These are phyloP conservation scores for Naja naja DNA, from an alignment of 2,113 vertebrate genomes.

Conservation along the genomic window DNA sequence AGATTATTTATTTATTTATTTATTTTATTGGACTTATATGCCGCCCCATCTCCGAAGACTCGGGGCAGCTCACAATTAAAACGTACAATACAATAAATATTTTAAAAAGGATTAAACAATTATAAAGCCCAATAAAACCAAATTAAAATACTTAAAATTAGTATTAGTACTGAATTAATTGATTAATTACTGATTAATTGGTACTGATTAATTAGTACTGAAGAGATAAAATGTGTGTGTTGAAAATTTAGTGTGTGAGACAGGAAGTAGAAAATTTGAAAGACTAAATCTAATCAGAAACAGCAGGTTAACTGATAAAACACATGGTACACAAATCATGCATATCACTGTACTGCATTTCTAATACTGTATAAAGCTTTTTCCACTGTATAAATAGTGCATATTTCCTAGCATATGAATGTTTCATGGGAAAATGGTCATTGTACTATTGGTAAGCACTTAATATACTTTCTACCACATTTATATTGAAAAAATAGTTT, in stretches of 20 bases:
- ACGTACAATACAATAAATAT: no score
- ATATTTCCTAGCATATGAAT: not conserved
- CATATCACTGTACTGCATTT: not conserved
- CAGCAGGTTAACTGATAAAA: not conserved
- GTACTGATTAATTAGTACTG: not conserved
- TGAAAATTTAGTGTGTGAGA: not conserved
- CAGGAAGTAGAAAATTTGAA: not conserved
- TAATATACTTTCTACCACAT: not conserved
- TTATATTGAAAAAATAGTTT: not conserved
- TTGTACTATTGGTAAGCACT: not conserved
- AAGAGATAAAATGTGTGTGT: not conserved
- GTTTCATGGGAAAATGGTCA: not conserved
- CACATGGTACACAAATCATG: not conserved
- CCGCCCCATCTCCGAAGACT: no score
- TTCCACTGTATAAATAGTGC: not conserved
- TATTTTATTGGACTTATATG: no score
- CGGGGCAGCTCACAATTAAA: no score
- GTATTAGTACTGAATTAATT: no score
- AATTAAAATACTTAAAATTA: no score
- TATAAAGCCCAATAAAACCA: no score
- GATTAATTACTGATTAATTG: no score
- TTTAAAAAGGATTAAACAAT: no score
- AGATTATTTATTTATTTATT: no score
- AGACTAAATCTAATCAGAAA: not conserved
- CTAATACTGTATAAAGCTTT: not conserved